These are phyloP conservation scores for Cisticola juncidis DNA, from an alignment of 2,113 vertebrate genomes.

Conservation along the genomic window DNA sequence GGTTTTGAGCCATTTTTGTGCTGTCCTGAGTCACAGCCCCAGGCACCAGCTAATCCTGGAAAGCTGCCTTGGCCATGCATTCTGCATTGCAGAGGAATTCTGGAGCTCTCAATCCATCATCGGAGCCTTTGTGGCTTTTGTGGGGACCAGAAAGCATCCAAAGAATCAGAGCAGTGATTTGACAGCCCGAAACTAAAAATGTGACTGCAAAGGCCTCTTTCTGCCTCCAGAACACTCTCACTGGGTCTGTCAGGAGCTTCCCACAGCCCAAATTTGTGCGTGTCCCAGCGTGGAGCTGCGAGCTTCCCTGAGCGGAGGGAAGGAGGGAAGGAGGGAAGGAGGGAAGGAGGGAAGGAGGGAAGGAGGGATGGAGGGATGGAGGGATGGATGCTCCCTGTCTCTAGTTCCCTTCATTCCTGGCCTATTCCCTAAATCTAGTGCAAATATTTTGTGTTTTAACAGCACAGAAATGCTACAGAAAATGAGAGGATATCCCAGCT, in stretches of 20 bases:
- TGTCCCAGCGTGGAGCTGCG: rapidly evolving
- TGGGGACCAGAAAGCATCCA: background rate
- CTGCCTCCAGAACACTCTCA: background rate
- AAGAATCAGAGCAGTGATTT: background rate
- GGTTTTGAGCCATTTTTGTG: background rate
- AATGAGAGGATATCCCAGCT: background rate
- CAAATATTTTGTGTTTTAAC: background rate
- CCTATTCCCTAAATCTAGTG: background rate
- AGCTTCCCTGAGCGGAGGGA: background rate
- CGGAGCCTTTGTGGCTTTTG: background rate
- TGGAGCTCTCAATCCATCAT: rapidly evolving
- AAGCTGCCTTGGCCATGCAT: background rate
- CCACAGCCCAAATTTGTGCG: background rate
- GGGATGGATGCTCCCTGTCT: background rate
- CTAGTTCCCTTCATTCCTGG: background rate
- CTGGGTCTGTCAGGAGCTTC: background rate
- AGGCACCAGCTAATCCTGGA: background rate
- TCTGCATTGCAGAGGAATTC: rapidly evolving
- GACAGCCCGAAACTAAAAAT: background rate
- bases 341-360: background rate
- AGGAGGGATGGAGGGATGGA: background rate
- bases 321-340: background rate
- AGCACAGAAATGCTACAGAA: background rate
- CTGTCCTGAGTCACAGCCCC: too few species aligned
- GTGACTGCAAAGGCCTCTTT: background rate